Base-by-base conservation (phyloP, 2,113 vertebrate species). In the Salvator merianae region DNA sequence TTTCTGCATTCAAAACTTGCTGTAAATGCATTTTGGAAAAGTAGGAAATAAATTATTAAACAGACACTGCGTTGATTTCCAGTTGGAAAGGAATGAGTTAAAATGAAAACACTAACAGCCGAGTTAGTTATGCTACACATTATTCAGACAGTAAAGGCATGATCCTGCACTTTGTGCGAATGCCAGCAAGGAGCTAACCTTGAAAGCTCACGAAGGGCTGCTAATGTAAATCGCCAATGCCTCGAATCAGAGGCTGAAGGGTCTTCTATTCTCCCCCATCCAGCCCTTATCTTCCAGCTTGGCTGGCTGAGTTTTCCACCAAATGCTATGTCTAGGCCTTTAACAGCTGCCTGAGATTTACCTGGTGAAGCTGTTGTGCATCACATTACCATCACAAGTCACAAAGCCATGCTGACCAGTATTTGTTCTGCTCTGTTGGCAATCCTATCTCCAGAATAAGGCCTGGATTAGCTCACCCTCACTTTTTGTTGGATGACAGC, bases 11-110 rank as follows among this genome's bases (percentile, higher is more conserved):
- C 66, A 84, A 78, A 78, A 4, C 30, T 26, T 59, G 1, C 38
- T 34, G 1, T 77, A 70, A 69, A 70, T 24, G 32, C 20, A 10
- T 83, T 66, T 47, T 14, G 14, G 24, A 47, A 65, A 72, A 73
- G 24, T 36, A n/a, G 16, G 5, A 73, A 85, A 79, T 79, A 85
- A 65, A 62, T 79, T 84, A 83, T 83, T 75, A 77, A 50, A 40
- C 28, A 84, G 76, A 70, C 40, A 30, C 28, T 47, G 66, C 28
- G 14, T 26, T 77, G 36, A 40, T 77, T 55, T 71, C 43, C 53
- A 20, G 32, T 53, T 79, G 40, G 47, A 34, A n/a, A 70, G 59
- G 40, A 34, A 32, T 65, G 70, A n/a, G 34, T 55, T 71, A 26
- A 79, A 69, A 66, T 13, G n/a, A 22, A 50, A 81, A 22, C 55